Evolutionary conservation across 2,797 vertebrate genomes (phyloP).

Genomic region (Urophycis tenuis): DNA sequence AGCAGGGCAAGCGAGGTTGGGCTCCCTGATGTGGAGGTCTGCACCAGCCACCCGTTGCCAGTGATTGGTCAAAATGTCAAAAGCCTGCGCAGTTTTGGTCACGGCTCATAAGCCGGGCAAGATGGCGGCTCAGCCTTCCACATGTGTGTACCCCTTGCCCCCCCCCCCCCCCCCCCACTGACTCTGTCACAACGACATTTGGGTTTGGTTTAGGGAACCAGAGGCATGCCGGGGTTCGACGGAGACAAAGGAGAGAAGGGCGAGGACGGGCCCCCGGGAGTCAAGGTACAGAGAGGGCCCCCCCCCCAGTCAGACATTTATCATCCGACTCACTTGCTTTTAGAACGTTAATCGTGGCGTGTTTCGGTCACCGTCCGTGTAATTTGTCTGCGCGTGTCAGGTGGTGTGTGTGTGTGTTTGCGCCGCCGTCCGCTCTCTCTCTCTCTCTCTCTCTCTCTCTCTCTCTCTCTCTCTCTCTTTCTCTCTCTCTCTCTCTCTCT

Average conservation of each 20-base stretch:
- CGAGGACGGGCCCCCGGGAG: conserved; percentile 81
- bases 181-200: neutral
- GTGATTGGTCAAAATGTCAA: neutral
- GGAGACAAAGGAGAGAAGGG: conserved; percentile 93
- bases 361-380: neutral
- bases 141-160: neutral
- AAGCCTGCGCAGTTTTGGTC: neutral
- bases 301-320: neutral
- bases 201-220: conserved; percentile 69
- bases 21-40: neutral
- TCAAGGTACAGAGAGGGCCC: conserved; percentile 76
- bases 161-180: no score
- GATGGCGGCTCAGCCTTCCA: neutral
- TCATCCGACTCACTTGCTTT: neutral
- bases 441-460: no score
- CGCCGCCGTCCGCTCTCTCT: neutral
- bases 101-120: neutral
- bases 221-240: conserved; percentile 80
- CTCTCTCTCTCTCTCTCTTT: no score
- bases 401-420: neutral
- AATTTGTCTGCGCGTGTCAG: neutral
- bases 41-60: neutral
- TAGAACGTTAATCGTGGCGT: neutral
- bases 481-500: no score
- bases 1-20: neutral